Percentiles rank a stretch among this genome's conserved stretches.
These are phyloP conservation scores for Polypterus bichir DNA, from an alignment of 2,113 vertebrate genomes.

Conservation along the genomic window DNA sequence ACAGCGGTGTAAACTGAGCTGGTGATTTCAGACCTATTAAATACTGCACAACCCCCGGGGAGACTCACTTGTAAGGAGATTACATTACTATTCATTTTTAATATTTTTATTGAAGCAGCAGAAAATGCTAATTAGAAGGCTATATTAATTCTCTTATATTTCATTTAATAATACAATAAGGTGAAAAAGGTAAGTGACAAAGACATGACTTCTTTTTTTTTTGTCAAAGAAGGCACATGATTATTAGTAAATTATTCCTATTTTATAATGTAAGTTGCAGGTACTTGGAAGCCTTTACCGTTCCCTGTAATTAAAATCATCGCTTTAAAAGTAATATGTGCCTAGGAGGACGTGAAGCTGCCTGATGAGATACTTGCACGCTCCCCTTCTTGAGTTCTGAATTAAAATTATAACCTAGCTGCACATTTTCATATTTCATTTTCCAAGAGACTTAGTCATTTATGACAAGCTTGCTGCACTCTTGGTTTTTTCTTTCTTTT, in stretches of 20 bases:
- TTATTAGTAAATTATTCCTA: conserved; percentile 44
- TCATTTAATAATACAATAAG: conserved; percentile 18
- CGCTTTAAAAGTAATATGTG: conserved; percentile 45
- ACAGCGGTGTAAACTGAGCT: not conserved
- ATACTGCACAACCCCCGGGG: conserved; percentile 3
- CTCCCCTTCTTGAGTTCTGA: conserved; percentile 38
- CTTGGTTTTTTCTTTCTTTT: conserved; percentile 11
- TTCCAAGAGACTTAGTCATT: conserved; percentile 39
- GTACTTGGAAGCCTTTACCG: conserved; percentile 9
- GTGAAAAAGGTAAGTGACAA: conserved; percentile 13
- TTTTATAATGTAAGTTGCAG: conserved; percentile 23
- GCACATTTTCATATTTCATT: conserved; percentile 60
- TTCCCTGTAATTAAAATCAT: conserved; percentile 27
- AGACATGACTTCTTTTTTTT: conserved; percentile 31
- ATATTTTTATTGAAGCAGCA: conserved; percentile 18
- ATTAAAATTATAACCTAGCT: conserved; percentile 65
- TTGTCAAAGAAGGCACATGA: conserved; percentile 27
- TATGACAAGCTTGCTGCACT: conserved; percentile 58
- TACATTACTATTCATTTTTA: conserved; percentile 12
- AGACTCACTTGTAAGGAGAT: conserved; percentile 3
- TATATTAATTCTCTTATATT: conserved; percentile 14
- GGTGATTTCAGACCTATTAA: not conserved
- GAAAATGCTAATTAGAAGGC: conserved; percentile 18
- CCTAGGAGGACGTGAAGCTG: conserved; percentile 30
- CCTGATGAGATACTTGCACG: conserved; percentile 43